A percentile compares a stretch with the other conserved stretches of the same genome.
These are phyloP conservation scores for Ptychochromis oligacanthus DNA, from an alignment of 2,113 vertebrate genomes.

Conservation along the genomic window DNA sequence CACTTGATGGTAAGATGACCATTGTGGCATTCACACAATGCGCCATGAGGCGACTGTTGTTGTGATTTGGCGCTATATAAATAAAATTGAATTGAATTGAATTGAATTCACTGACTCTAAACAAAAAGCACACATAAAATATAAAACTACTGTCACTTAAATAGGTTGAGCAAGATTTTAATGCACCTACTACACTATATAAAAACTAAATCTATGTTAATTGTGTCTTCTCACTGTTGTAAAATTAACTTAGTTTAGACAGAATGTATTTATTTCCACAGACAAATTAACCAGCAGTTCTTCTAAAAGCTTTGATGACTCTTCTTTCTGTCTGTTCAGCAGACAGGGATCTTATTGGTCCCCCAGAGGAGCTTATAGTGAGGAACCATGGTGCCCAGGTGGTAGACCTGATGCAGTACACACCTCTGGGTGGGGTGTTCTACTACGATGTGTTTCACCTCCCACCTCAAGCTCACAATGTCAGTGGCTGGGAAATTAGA, in stretches of 20 bases:
- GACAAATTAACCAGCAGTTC: neutral
- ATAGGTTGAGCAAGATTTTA: neutral
- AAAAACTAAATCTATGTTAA: neutral
- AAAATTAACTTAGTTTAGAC: neutral
- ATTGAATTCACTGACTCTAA: neutral
- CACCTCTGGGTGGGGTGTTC: constrained; percentile 86
- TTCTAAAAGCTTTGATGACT: neutral
- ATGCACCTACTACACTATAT: neutral
- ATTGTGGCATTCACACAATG: neutral
- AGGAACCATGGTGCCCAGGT: neutral
- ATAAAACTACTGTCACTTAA: too few species aligned
- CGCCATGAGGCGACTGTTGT: too few species aligned
- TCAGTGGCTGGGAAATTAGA: constrained; percentile 84
- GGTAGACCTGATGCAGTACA: constrained; percentile 83
- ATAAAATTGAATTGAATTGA: too few species aligned
- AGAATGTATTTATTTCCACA: neutral
- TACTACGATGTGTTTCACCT: constrained; percentile 82
- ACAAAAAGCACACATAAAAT: neutral
- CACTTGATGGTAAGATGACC: constrained; percentile 22
- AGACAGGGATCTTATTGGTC: neutral
- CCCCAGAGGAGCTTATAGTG: neutral
- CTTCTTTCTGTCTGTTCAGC: constrained; percentile 42
- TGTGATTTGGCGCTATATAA: too few species aligned
- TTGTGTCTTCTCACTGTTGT: neutral
- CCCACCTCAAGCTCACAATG: constrained; percentile 80